Conservation (phyloP, 2,113 vertebrate species). For the Sylvia atricapilla region DNA sequence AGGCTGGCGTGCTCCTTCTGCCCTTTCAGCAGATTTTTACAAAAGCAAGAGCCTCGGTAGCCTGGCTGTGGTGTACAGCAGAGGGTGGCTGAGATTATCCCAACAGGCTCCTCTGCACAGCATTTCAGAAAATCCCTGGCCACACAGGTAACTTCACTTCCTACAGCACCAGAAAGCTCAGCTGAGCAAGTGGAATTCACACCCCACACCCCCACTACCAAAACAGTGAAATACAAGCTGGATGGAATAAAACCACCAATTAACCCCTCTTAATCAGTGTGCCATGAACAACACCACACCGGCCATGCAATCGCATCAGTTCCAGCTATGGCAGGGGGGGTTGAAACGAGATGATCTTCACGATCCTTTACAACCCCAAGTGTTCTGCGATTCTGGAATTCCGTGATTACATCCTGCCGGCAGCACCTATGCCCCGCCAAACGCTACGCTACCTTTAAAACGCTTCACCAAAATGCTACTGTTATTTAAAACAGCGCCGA, state of each 20-base stretch:
- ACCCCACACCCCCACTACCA: neutral
- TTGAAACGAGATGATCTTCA: neutral
- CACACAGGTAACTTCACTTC: neutral
- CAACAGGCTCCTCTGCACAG: accelerated
- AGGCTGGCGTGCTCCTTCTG: conserved; percentile 18
- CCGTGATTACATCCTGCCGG: neutral
- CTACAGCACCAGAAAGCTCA: neutral
- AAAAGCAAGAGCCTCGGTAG: neutral
- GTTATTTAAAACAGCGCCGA: neutral
- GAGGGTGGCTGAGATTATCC: neutral
- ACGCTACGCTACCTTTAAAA: neutral
- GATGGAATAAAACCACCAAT: neutral
- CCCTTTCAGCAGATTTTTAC: conserved; percentile 40
- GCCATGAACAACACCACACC: neutral
- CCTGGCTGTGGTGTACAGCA: accelerated
- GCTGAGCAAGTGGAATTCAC: neutral
- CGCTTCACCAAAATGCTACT: neutral
- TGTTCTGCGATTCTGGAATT: neutral
- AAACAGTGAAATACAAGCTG: neutral
- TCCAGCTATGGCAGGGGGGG: neutral
- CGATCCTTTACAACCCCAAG: neutral
- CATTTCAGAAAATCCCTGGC: neutral
- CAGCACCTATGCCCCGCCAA: neutral
- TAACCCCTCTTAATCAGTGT: neutral
- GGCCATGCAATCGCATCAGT: neutral